phyloP scores from a whole-genome alignment of 2,888 invertebrate genomes.

The Biston betularia region DNA sequence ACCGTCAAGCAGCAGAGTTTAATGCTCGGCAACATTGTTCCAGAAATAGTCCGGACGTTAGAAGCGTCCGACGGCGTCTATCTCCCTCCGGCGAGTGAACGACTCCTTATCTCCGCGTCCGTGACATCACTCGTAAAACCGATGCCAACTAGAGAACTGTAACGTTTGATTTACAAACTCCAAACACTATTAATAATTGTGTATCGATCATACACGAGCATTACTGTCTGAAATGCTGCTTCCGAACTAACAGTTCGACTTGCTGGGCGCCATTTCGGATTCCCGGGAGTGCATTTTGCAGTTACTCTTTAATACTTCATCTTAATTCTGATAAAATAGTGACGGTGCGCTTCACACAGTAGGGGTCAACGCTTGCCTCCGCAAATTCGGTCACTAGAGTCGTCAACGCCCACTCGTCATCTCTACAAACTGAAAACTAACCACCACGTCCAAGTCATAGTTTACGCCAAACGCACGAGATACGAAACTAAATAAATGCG shows the following conservation, averaged over 20 bases:
- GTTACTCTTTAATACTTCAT: neutral
- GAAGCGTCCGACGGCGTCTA: conserved; percentile 49
- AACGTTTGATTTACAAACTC: conserved; percentile 50
- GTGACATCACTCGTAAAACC: conserved; percentile 69
- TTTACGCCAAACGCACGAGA: conserved; percentile 43
- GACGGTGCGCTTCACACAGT: conserved; percentile 38
- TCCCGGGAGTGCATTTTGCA: conserved; percentile 12
- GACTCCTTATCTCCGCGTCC: conserved; percentile 75
- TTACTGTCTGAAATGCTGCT: conserved; percentile 21
- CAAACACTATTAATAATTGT: conserved; percentile 51
- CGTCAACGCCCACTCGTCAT: conserved; percentile 41
- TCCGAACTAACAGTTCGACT: conserved; percentile 10
- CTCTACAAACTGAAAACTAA: conserved; percentile 7
- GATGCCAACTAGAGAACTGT: conserved; percentile 65
- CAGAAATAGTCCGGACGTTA: conserved; percentile 66
- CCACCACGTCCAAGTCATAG: conserved; percentile 31
- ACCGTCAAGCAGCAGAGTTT: conserved; percentile 56
- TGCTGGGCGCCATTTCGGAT: conserved; percentile 14
- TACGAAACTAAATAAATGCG: conserved; percentile 52
- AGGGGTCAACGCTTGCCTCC: conserved; percentile 55
- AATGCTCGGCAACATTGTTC: conserved; percentile 68
- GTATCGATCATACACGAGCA: conserved; percentile 29
- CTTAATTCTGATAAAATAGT: neutral
- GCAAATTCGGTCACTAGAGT: conserved; percentile 45
- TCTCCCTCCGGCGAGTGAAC: conserved; percentile 74